Conservation (phyloP, 2,888 invertebrate species). For the Orgyia antiqua region DNA sequence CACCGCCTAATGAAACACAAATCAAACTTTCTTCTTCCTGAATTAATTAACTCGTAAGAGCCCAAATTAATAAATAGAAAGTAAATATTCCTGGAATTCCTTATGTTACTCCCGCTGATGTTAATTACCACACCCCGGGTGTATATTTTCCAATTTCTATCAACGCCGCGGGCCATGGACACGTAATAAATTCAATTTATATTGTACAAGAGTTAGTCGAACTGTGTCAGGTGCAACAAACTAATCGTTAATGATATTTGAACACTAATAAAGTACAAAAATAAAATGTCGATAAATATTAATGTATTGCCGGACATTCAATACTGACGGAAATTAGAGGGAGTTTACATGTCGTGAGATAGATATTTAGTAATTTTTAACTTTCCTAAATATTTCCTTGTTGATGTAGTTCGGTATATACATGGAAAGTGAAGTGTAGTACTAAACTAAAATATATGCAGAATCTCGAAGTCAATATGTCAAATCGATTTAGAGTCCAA, state of each 20-base stretch:
- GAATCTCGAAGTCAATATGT: no score
- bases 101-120: conserved; percentile 34
- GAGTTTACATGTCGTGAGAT: conserved; percentile 34
- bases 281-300: conserved; percentile 69
- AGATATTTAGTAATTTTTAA: background rate
- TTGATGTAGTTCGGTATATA: no score
- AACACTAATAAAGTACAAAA: conserved; percentile 67
- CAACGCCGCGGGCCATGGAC: conserved; percentile 40
- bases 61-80: conserved; percentile 48
- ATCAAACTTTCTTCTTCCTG: conserved; percentile 42
- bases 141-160: conserved; percentile 44
- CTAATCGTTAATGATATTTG: conserved; percentile 70
- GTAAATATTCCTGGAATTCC: conserved; percentile 51
- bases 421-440: no score
- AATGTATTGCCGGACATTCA: conserved; percentile 59
- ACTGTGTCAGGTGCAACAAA: conserved; percentile 51
- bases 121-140: conserved; percentile 51
- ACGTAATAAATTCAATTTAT: conserved; percentile 30
- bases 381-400: no score
- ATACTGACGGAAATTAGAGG: conserved; percentile 34
- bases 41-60: conserved; percentile 55
- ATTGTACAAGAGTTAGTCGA: conserved; percentile 23
- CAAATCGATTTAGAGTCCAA: no score
- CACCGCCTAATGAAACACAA: conserved; percentile 14
- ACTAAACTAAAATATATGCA: no score